Percentiles rank a stretch among this genome's conserved stretches.
Evolutionary conservation across 1,140 invertebrate species (phyloP).

Genomic region (Anastrepha obliqua): DNA sequence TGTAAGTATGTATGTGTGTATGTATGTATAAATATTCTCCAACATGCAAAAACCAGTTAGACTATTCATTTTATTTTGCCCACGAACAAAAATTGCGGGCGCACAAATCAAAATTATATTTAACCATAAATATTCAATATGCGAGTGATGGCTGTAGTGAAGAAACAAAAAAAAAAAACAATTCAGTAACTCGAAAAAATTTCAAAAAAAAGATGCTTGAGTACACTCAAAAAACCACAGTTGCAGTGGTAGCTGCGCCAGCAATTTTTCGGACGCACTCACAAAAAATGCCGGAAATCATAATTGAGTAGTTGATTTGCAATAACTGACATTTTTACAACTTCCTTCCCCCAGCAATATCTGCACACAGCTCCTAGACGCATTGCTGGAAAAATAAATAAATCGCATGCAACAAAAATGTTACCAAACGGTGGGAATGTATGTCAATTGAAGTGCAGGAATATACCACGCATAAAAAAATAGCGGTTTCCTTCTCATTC

Average conservation of each 20-base stretch:
- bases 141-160: background rate
- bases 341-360: slow-evolving; percentile 12
- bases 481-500: no score
- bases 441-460: background rate
- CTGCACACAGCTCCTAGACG: background rate
- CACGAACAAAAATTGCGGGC: background rate
- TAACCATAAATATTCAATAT: background rate
- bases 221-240: background rate
- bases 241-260: background rate
- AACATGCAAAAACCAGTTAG: background rate
- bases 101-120: slow-evolving; percentile 15
- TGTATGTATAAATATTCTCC: background rate
- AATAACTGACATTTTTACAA: slow-evolving; percentile 50
- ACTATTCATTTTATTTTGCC: no score
- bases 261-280: background rate
- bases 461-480: no score
- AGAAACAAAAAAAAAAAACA: background rate
- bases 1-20: no score
- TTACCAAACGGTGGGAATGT: background rate
- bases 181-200: background rate
- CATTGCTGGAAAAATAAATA: background rate
- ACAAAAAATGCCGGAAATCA: slow-evolving; percentile 10
- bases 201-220: background rate
- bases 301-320: slow-evolving; percentile 51
- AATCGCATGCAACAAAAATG: background rate